Evolutionary conservation across 2,797 vertebrate genomes (phyloP), one percentile per base, ranked within the genome.

Genomic region (Dendrocincla tyrannina): DNA sequence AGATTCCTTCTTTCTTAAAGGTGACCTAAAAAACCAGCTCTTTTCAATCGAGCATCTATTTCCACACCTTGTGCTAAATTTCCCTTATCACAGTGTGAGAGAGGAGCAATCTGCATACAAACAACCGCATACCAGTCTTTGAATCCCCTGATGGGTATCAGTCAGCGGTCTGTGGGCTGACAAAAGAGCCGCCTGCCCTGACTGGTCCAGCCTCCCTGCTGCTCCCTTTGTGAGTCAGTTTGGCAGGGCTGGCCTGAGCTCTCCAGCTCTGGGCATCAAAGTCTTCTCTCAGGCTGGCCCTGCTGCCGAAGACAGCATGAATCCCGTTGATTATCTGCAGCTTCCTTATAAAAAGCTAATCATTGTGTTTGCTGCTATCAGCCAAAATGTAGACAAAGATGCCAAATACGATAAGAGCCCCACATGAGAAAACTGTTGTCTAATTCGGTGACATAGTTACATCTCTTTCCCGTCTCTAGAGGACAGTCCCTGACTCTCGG

Each of bases 321-420:
- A 52, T 97, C 76, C 69, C 1, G 7, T 42, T 92, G 77, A 78
- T 96, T 95, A 92, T 88, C 79, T 83, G 76, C 78, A 80, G 82
- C 60, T 89, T 96, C 91, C 84, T 88, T 95, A 91, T 86, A 89
- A 92, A 91, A 93, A 96, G 44, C 73, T 86, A 84, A 93, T 94
- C 85, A 13, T 87, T 93, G 70, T 89, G 70, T 86, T 89, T 53
- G 53, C 95, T 93, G 94, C 84, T 90, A 79, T 97, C 91, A 95
- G 95, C 89, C 89, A 85, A 81, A 13, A 91, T 59, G 50, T 75
- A 96, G 78, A 78, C 85, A 92, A 94, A 95, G 95, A 97, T 95
- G 59, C 85, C 85, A 62, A 53, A 84, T 55, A 60, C 11, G 25
- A 15, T 85, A 53, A 83, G 88, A 92, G 56, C 63, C 8, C 8